Base-by-base conservation (phyloP, 2,888 invertebrate genomes). In the Labia minor region DNA sequence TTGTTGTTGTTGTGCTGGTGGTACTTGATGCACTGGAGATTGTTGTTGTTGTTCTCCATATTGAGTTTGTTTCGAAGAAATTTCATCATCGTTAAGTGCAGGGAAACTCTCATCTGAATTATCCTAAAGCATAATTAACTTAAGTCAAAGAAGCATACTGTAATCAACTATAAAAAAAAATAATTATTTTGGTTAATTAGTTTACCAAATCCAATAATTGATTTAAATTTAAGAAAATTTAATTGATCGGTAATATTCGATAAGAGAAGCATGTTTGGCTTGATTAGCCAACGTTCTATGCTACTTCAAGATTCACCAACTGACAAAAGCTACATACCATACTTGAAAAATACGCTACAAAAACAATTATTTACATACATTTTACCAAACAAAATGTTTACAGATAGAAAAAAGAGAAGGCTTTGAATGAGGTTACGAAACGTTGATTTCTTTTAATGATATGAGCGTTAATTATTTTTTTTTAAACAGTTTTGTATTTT, bases 41-140 rank as follows among this genome's bases (percentile, higher is more conserved):
- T 63, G 65, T 66, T 73, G 74, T 61, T 73, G 74, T 69, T 73
- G 74, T 70, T 76, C 74, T 70, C 74, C 75, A 68, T 74, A 72
- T 68, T 74, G 73, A 66, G 68, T 16, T 67, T 63, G 19, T 69
- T 68, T 61, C 69, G 69, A 65, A 69, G 70, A n/a, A 69, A 67
- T 63, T 70, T 66, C 66, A 69, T 70, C 62, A 66, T 63, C 72
- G 76, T 75, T 68, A 76, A 77, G 69, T 75, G 69, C 65, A 73
- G 77, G 66, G 83, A 82, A 65, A 84, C 79, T 83, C 70, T 83
- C 83, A 63, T 81, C 83, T 0, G 83, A 83, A 72, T 82, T 82
- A 65, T 79, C 85, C 74, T 86, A 87, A 69, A 11, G 19, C 14
- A 65, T 37, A 49, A 20, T 19, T 37, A 4, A 20, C 14, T 19